These are phyloP conservation scores for Propsilocerus akamusi DNA, from an alignment of 1,140 invertebrate species.

Conservation along the genomic window DNA sequence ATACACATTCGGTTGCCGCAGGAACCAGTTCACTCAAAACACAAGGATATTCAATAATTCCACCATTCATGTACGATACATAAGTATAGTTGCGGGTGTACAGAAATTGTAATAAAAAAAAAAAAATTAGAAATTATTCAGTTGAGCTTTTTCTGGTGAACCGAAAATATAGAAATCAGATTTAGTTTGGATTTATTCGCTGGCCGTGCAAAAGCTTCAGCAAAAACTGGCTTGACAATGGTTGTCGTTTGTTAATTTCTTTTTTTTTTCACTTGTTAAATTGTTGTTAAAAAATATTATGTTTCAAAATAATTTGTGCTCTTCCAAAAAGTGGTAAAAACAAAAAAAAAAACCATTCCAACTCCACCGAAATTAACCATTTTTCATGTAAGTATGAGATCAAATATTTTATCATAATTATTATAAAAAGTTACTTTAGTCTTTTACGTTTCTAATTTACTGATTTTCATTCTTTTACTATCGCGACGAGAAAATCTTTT, in stretches of 20 bases:
- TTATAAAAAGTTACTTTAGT: too few relatives aligned
- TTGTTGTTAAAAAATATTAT: background rate
- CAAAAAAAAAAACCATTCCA: background rate
- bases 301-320: background rate
- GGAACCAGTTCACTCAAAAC: background rate
- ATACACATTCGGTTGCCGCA: background rate
- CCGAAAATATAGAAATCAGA: background rate
- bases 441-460: too few relatives aligned
- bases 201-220: background rate
- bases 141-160: background rate
- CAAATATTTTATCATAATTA: background rate
- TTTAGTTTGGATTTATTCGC: constrained; percentile 3
- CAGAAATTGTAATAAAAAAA: constrained; percentile 1
- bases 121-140: constrained; percentile 4
- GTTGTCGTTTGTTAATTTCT: background rate
- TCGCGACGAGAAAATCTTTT: constrained; percentile 1
- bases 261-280: background rate
- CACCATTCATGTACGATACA: background rate
- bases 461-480: background rate
- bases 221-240: background rate
- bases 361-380: background rate
- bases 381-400: background rate
- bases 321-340: constrained; percentile 1
- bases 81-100: background rate
- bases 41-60: constrained; percentile 3